Percentiles rank a stretch among this genome's conserved stretches.
Conservation (phyloP, 2,888 invertebrate species). For the Pterostichus madidus region DNA sequence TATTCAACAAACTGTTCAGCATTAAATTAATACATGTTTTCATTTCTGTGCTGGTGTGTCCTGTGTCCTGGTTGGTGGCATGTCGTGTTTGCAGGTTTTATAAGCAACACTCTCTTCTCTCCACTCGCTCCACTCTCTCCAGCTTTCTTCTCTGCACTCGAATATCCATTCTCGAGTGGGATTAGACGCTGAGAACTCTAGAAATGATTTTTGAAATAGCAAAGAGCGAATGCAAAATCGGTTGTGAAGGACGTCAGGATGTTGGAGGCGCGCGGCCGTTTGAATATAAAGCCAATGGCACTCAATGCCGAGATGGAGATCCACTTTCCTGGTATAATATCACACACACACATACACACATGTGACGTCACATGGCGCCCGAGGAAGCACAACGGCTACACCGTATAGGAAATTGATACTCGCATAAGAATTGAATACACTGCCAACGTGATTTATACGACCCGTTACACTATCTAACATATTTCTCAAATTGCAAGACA, state of each 20-base stretch:
- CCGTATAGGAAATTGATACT: constrained; percentile 7
- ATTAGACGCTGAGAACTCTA: constrained; percentile 47
- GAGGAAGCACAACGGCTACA: neutral
- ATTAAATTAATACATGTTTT: constrained; percentile 1
- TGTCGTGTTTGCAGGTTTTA: no score
- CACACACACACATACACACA: constrained; percentile 4
- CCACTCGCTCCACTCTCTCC: no score
- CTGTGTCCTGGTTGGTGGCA: neutral
- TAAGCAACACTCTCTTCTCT: no score
- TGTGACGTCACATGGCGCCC: neutral
- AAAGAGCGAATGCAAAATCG: constrained; percentile 47
- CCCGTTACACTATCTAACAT: neutral
- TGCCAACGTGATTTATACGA: neutral
- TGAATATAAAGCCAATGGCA: constrained; percentile 52
- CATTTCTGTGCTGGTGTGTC: neutral
- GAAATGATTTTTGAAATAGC: constrained; percentile 53
- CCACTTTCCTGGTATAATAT: constrained; percentile 8
- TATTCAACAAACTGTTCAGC: neutral
- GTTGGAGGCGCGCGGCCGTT: constrained; percentile 3
- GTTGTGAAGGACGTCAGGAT: neutral
- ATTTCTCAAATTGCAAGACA: neutral
- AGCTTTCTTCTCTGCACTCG: neutral
- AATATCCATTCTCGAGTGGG: constrained; percentile 39
- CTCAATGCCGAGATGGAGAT: constrained; percentile 22
- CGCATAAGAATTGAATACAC: neutral